A percentile compares a stretch with the other conserved stretches of the same genome.
phyloP scores from a whole-genome alignment of 1,140 invertebrate genomes.

The Danaus melanippus region DNA sequence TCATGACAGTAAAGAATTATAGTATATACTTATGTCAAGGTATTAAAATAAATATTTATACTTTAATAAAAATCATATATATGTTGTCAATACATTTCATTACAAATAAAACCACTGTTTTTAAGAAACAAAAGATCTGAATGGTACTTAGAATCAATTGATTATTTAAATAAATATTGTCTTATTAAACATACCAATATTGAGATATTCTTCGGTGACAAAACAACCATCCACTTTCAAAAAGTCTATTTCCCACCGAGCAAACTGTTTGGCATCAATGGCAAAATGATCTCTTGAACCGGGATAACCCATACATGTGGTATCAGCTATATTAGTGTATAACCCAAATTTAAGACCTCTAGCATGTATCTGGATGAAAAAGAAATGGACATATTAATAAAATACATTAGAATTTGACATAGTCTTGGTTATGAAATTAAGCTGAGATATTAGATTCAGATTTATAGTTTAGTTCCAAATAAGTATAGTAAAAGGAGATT shows the following conservation, averaged over 20 bases:
- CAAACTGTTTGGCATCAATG: conserved; percentile 86
- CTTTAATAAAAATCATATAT: conserved; percentile 2
- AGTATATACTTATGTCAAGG: neutral
- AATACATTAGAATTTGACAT: no score
- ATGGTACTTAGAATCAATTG: no score
- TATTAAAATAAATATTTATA: neutral
- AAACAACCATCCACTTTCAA: conserved; percentile 92
- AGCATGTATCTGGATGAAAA: conserved; percentile 78
- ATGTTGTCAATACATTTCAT: no score
- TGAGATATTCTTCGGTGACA: conserved; percentile 73
- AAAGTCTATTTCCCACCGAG: conserved; percentile 90
- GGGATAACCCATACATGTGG: conserved; percentile 88
- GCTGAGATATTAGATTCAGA: no score
- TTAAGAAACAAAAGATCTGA: no score
- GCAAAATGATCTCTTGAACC: conserved; percentile 83
- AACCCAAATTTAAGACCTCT: conserved; percentile 89
- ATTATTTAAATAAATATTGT: no score
- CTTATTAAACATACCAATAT: conserved; percentile 37
- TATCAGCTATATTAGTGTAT: conserved; percentile 87
- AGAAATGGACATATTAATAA: neutral
- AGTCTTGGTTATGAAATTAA: no score
- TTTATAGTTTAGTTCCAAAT: no score
- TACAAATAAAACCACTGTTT: no score
- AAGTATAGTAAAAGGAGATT: no score
- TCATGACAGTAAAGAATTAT: neutral